Percentiles rank a stretch among this genome's conserved stretches.
phyloP scores from a whole-genome alignment of 1,140 invertebrate genomes.

The Diorhabda carinulata region DNA sequence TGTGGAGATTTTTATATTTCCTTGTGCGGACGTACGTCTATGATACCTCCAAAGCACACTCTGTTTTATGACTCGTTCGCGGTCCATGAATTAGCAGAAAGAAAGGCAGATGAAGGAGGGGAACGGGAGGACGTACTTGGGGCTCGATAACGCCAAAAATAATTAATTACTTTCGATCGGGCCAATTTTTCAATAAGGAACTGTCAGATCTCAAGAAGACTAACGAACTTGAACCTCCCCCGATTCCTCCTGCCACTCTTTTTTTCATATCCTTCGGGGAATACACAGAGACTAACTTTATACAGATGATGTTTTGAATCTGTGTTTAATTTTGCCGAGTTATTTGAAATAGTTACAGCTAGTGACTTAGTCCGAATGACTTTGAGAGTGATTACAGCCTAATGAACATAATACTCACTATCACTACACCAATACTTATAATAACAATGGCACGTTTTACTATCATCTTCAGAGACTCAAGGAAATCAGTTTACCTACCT shows the following conservation, averaged over 20 bases:
- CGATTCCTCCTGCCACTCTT: conserved; percentile 15
- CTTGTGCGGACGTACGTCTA: neutral
- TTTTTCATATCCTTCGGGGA: neutral
- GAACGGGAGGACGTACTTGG: conserved; percentile 8
- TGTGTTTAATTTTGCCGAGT: too few species aligned
- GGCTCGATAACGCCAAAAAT: conserved; percentile 48
- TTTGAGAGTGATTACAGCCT: too few species aligned
- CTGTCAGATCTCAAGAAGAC: conserved; percentile 44
- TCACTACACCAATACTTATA: too few species aligned
- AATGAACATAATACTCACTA: too few species aligned
- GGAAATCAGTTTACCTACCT: too few species aligned
- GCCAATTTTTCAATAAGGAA: conserved; percentile 47
- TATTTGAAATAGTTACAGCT: too few species aligned
- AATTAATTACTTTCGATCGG: conserved; percentile 49
- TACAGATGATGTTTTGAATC: too few species aligned
- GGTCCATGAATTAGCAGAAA: conserved; percentile 48
- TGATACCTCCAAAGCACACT: conserved; percentile 3
- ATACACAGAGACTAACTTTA: too few species aligned
- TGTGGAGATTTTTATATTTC: too few species aligned
- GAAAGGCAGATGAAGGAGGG: conserved; percentile 41
- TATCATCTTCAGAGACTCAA: too few species aligned
- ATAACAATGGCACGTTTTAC: too few species aligned
- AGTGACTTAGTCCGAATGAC: too few species aligned
- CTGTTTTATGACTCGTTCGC: conserved; percentile 41
- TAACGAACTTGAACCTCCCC: conserved; percentile 43